Percentiles rank a stretch among this genome's conserved stretches.
Evolutionary conservation across 2,113 vertebrate genomes (phyloP).

Genomic region (Phalacrocorax aristotelis): DNA sequence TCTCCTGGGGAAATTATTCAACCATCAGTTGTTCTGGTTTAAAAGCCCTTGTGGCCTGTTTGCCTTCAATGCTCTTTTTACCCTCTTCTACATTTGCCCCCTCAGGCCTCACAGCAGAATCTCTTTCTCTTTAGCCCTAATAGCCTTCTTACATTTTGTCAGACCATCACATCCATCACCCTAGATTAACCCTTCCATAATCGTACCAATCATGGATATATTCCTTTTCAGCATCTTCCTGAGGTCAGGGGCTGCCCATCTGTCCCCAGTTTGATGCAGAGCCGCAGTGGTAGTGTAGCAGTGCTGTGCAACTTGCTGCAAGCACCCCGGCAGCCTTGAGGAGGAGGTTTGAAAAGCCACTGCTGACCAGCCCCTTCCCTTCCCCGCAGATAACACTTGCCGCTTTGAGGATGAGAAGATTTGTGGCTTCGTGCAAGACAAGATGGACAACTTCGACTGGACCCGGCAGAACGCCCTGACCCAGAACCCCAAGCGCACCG

Average conservation of each 20-base stretch:
- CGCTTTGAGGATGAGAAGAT: constrained; percentile 93
- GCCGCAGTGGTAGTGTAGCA: neutral
- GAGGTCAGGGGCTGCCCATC: neutral
- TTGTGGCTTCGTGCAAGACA: constrained; percentile 94
- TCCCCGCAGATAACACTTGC: constrained; percentile 84
- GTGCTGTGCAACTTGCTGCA: neutral
- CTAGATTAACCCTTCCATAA: neutral
- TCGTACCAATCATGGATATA: neutral
- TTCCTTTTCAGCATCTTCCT: neutral
- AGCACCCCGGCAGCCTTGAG: neutral
- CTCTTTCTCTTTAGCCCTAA: neutral
- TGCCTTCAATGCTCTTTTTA: neutral
- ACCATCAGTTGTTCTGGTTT: neutral
- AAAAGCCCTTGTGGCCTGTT: neutral
- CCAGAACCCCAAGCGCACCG: constrained; percentile 91
- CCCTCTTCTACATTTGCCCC: neutral
- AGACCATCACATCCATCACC: neutral
- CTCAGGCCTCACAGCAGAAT: neutral
- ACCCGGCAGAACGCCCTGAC: constrained; percentile 91
- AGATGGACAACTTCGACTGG: constrained; percentile 94
- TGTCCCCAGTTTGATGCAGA: neutral
- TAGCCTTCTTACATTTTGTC: neutral
- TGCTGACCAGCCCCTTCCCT: neutral
- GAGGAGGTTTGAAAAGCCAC: neutral
- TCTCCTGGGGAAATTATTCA: constrained; percentile 38